A percentile compares a stretch with the other conserved stretches of the same genome.
phyloP scores from a whole-genome alignment of 2,113 vertebrate species.

The Picathartes gymnocephalus region DNA sequence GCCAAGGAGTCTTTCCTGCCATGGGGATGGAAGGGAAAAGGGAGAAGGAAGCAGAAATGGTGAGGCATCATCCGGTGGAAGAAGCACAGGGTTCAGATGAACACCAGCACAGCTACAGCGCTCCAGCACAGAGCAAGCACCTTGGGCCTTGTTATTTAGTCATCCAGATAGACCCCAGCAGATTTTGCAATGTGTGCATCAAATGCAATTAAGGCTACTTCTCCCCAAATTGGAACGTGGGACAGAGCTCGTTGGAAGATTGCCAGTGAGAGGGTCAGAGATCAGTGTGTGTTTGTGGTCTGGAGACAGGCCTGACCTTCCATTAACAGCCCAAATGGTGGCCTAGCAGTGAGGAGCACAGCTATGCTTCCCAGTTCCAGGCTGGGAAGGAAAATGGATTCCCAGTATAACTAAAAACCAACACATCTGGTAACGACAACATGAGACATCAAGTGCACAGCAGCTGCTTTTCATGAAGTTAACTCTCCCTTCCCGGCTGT shows the following conservation, averaged over 20 bases:
- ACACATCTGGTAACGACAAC: not conserved
- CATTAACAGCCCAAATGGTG: not conserved
- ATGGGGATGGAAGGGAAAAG: not conserved
- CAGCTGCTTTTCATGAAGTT: not conserved
- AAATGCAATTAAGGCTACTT: not conserved
- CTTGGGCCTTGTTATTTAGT: not conserved
- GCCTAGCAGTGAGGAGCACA: not conserved
- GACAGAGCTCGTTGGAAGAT: not conserved
- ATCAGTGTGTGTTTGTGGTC: not conserved
- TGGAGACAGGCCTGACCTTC: not conserved
- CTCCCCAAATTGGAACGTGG: not conserved
- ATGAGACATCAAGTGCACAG: not conserved
- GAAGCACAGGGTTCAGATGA: not conserved
- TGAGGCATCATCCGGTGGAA: not conserved
- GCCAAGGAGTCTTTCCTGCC: not conserved
- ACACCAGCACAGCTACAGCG: not conserved
- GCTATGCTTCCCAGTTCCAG: not conserved
- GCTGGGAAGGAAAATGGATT: not conserved
- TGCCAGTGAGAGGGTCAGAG: not conserved
- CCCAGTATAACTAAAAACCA: not conserved
- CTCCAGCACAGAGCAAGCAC: not conserved
- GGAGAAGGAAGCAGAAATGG: not conserved
- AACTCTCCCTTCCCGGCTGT: not conserved
- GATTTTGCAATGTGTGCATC: not conserved
- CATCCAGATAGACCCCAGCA: not conserved